These are phyloP conservation scores for Astropecten irregularis DNA, from an alignment of 53 echinoderm and acorn worm species.

Conservation along the genomic window DNA sequence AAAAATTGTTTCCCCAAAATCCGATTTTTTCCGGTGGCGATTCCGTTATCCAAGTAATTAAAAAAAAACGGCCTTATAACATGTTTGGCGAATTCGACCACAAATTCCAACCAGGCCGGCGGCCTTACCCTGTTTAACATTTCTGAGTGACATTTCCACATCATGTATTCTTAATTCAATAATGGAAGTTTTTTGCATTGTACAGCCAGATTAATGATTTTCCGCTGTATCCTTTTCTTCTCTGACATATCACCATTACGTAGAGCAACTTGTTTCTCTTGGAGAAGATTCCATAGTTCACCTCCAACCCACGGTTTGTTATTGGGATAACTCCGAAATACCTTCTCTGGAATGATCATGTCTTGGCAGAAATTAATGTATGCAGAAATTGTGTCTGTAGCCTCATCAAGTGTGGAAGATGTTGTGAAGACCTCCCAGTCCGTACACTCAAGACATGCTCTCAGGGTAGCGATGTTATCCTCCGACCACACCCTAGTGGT, in stretches of 20 bases:
- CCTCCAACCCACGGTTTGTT: background rate
- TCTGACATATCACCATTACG: background rate
- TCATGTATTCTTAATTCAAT: background rate
- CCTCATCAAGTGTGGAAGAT: no score
- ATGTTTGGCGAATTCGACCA: constrained; percentile 1
- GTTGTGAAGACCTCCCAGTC: constrained; percentile 38
- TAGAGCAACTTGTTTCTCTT: constrained; percentile 25
- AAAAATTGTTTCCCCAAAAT: no score
- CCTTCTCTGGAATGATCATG: no score
- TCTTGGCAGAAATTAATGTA: no score
- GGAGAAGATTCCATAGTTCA: no score
- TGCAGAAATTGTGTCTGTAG: no score
- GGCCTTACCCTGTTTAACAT: constrained; percentile 3
- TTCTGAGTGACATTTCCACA: background rate
- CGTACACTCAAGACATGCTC: constrained; percentile 21
- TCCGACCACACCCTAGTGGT: background rate
- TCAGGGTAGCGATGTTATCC: background rate
- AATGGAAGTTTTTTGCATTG: background rate
- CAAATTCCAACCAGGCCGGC: constrained; percentile 14
- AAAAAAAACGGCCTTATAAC: no score
- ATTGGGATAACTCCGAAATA: no score
- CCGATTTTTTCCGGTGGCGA: no score
- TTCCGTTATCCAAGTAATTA: no score
- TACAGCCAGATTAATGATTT: background rate
- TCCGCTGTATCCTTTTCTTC: constrained; percentile 3